Base-by-base conservation (phyloP, 1,140 invertebrate genomes). In the Rhyacophila brunnea region DNA sequence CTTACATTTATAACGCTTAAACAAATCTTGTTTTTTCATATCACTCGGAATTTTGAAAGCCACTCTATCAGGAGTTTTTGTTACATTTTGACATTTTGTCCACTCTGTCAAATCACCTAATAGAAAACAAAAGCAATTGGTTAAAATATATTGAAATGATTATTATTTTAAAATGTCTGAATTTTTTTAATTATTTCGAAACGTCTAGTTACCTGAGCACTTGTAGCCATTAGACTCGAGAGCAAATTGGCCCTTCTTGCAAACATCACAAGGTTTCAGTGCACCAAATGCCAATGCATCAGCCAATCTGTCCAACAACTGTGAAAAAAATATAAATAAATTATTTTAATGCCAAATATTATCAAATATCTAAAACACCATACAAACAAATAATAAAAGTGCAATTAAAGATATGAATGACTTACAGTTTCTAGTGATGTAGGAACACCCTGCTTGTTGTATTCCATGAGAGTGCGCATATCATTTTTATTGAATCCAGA, bases 201-300 rank as follows among this genome's bases (percentile, higher is more conserved):
- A n/a, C n/a, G n/a, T n/a, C n/a, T 14, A n/a, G 11, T 50, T 71
- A 78, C 77, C 75, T 69, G 68, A 71, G 55, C 75, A 78, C 58
- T 70, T 75, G 60, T 78, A 79, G 34, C 69, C 69, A 15, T 86
- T 85, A 66, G 87, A 88, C 52, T 84, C 83, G 59, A 86, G 89
- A 47, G 81, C 69, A 11, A 94, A 80, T 68, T 93, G 87, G 7
- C 89, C 88, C 32, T 78, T 71, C 53, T 86, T 85, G 70, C 97
- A 99, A 68, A 89, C 85, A 4, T 83, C 70, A 72, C 96, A 99
- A 0, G 82, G 82, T 51, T 85, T 69, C 10, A 95, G 74, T 19
- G 85, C 83, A 45, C 97, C 97, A 83, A 98, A 97, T 2, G 85
- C 82, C 83, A 98, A 87, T 20, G 85, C 77, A 76, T 99, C 96